Conservation (phyloP, 2,888 invertebrate species). For the Calephelis perditalis region DNA sequence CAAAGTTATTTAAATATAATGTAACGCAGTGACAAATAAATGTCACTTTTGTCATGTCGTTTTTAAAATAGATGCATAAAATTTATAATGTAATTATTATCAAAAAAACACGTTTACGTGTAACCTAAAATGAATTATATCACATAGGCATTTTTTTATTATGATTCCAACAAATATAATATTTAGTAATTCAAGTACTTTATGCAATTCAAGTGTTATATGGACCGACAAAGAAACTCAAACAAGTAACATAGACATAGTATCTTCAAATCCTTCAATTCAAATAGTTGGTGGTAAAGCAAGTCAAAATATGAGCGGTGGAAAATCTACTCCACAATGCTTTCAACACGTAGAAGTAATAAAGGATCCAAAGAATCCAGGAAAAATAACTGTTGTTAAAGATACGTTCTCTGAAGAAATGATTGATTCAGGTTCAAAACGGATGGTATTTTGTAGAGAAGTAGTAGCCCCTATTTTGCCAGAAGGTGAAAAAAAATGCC, state of each 20-base stretch:
- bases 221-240: constrained; percentile 40
- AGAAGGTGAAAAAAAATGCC: no score
- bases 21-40: background rate
- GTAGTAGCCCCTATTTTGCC: background rate
- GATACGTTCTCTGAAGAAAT: constrained; percentile 40
- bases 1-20: background rate
- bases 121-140: constrained; percentile 11
- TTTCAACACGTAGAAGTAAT: constrained; percentile 38
- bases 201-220: constrained; percentile 25
- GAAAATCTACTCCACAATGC: constrained; percentile 32
- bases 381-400: constrained; percentile 35
- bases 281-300: background rate
- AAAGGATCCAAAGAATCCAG: constrained; percentile 35
- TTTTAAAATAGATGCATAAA: constrained; percentile 47
- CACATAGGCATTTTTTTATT: constrained; percentile 21
- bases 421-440: constrained; percentile 21
- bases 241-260: constrained; percentile 32
- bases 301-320: constrained; percentile 10
- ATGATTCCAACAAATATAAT: constrained; percentile 39
- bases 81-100: background rate
- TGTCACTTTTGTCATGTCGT: background rate
- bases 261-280: constrained; percentile 19
- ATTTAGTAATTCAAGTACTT: constrained; percentile 29
- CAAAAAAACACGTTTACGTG: background rate
- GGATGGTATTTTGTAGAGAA: constrained; percentile 4